These are phyloP conservation scores for Rotaria sp. DNA, from an alignment of 2,888 invertebrate species.

Conservation along the genomic window DNA sequence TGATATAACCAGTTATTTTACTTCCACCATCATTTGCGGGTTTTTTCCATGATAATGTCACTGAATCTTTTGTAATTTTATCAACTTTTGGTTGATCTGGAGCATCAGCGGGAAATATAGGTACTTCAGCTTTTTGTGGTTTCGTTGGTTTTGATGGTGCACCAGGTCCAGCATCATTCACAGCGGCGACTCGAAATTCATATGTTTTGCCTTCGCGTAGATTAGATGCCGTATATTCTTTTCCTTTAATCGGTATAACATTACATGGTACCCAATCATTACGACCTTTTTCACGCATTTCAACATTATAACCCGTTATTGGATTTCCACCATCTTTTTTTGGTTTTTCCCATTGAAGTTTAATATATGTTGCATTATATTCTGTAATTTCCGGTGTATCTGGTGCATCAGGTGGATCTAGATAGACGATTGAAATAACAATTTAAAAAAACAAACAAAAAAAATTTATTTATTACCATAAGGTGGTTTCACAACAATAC, in stretches of 20 bases:
- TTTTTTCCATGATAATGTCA: conserved; percentile 62
- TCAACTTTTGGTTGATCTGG: conserved; percentile 51
- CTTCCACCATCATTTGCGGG: conserved; percentile 55
- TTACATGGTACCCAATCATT: conserved; percentile 50
- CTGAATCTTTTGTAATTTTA: conserved; percentile 66
- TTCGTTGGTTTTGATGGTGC: conserved; percentile 85
- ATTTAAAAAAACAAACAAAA: not conserved
- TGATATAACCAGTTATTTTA: conserved; percentile 52
- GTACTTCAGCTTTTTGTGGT: conserved; percentile 53
- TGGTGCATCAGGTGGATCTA: conserved; percentile 54
- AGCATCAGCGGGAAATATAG: conserved; percentile 46
- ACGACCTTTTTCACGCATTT: conserved; percentile 81
- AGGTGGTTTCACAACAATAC: conserved; percentile 43
- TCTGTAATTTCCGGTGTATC: conserved; percentile 61
- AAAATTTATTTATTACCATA: conserved; percentile 44
- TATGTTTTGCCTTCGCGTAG: conserved; percentile 52
- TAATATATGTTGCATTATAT: conserved; percentile 92
- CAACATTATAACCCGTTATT: conserved; percentile 65
- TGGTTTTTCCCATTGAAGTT: conserved; percentile 84
- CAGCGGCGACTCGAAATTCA: conserved; percentile 55
- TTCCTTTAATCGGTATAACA: conserved; percentile 48
- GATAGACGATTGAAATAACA: not conserved
- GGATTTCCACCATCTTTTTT: conserved; percentile 83
- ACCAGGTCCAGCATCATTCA: conserved; percentile 61
- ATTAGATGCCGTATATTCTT: conserved; percentile 50